Evolutionary conservation across 2,113 vertebrate species (phyloP).

Genomic region (Engystomops pustulosus): DNA sequence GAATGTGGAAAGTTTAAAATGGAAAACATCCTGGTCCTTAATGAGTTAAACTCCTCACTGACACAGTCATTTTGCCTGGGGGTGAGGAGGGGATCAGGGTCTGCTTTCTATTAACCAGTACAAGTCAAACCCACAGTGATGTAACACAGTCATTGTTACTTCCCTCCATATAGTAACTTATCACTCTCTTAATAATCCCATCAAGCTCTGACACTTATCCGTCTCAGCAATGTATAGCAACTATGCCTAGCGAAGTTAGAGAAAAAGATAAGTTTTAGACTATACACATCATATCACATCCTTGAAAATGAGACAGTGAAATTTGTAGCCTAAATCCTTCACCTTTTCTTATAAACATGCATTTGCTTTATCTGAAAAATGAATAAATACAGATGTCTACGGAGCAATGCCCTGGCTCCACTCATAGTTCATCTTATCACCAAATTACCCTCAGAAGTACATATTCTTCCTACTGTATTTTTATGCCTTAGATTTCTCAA

Average conservation of each 20-base stretch:
- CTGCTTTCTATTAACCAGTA: too few species aligned
- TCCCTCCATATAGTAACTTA: background rate
- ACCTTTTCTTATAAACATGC: background rate
- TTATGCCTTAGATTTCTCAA: background rate
- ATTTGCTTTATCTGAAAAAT: background rate
- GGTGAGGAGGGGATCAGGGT: too few species aligned
- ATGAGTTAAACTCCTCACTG: too few species aligned
- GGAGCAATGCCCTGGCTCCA: background rate
- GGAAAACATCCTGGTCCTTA: too few species aligned
- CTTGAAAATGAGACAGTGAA: constrained; percentile 18
- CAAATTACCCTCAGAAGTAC: background rate
- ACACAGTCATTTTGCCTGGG: too few species aligned
- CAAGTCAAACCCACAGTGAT: too few species aligned
- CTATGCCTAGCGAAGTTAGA: background rate
- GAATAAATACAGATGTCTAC: background rate
- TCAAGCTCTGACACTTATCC: background rate
- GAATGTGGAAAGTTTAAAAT: too few species aligned
- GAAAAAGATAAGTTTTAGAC: background rate
- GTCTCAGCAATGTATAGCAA: background rate
- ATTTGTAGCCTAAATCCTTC: background rate
- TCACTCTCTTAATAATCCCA: background rate
- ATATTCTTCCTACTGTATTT: background rate
- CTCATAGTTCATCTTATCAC: background rate
- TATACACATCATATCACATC: background rate
- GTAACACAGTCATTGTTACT: too few species aligned